These are phyloP conservation scores for Steromphala cineraria DNA, from an alignment of 2,888 invertebrate genomes.

Conservation along the genomic window DNA sequence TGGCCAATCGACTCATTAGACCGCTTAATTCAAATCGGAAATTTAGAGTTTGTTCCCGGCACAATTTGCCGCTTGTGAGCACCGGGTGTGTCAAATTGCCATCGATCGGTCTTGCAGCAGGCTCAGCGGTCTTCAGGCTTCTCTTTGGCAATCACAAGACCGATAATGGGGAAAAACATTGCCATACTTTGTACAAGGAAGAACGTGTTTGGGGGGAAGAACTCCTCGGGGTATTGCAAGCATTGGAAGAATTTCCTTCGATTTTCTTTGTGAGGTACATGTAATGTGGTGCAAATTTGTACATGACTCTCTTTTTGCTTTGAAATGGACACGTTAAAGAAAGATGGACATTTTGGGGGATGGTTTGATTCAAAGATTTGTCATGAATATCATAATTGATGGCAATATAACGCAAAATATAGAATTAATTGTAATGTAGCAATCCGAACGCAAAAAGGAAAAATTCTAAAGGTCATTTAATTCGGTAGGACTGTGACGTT, in stretches of 20 bases:
- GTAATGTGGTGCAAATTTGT: no score
- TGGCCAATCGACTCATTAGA: slow-evolving; percentile 28
- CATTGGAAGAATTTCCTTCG: not conserved
- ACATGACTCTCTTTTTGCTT: no score
- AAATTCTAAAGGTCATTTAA: no score
- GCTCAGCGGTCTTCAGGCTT: not conserved
- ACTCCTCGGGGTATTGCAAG: not conserved
- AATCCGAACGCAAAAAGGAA: no score
- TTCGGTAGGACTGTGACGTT: no score
- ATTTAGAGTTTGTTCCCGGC: slow-evolving; percentile 16
- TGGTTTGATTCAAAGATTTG: no score
- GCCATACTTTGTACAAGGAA: not conserved
- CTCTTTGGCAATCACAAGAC: not conserved
- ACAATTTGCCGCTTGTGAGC: slow-evolving; percentile 9
- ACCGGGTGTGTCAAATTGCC: slow-evolving; percentile 13
- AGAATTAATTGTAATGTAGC: no score
- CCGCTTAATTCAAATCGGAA: slow-evolving; percentile 27
- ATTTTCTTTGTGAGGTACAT: not conserved
- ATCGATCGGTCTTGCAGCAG: slow-evolving; percentile 22
- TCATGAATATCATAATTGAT: no score
- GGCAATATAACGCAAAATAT: no score
- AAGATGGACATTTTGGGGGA: no score
- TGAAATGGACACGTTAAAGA: no score
- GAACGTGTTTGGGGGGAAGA: not conserved
- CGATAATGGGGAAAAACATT: slow-evolving; percentile 16